A percentile compares a stretch with the other conserved stretches of the same genome.
Conservation (phyloP, 2,888 invertebrate genomes). For the Campoplex nolae region DNA sequence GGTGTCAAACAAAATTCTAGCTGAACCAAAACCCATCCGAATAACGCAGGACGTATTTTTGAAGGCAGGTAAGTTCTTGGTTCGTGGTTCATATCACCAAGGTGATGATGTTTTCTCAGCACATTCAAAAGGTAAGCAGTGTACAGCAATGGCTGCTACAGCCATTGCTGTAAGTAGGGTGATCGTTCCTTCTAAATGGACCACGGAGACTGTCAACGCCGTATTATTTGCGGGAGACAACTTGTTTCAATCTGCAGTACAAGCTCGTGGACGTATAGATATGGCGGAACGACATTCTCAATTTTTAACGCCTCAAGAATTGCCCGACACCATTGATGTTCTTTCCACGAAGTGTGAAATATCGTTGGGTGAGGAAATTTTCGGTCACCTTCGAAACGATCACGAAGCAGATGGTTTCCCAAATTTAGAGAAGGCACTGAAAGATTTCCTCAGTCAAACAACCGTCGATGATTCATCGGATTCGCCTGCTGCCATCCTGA, state of each 20-base stretch:
- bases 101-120: conserved; percentile 9
- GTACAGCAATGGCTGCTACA: conserved; percentile 19
- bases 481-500: conserved; percentile 14
- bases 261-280: background rate
- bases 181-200: background rate
- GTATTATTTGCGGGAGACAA: background rate
- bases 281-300: background rate
- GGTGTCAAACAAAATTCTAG: no score
- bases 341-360: background rate
- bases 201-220: background rate
- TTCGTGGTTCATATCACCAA: conserved; percentile 10
- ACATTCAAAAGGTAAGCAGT: background rate
- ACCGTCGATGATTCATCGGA: background rate
- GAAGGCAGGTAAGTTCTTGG: conserved; percentile 2
- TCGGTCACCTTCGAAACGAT: background rate
- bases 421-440: background rate
- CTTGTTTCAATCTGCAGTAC: background rate
- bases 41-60: background rate
- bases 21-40: background rate
- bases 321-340: background rate
- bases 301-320: conserved; percentile 17
- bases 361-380: background rate
- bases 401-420: background rate
- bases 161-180: background rate
- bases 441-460: background rate